These are phyloP conservation scores for Gallinago solitaria DNA, from an alignment of 2,797 vertebrate genomes.

Conservation along the genomic window DNA sequence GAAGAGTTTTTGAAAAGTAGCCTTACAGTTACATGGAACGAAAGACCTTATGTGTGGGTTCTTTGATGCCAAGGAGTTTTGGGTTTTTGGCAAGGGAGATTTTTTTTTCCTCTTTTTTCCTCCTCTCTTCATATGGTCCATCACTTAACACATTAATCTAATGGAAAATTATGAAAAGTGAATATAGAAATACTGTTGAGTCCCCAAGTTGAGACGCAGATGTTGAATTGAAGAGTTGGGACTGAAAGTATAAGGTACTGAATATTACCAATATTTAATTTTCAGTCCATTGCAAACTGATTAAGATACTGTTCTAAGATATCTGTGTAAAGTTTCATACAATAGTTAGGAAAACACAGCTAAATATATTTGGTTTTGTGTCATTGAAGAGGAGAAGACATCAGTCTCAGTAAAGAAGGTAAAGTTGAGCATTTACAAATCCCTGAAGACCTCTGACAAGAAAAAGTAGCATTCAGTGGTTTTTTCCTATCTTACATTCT, in stretches of 20 bases:
- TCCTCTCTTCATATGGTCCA: neutral
- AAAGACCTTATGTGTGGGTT: neutral
- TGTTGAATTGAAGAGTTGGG: neutral
- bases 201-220: neutral
- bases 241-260: neutral
- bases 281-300: neutral
- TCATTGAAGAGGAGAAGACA: neutral
- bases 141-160: neutral
- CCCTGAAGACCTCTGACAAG: neutral
- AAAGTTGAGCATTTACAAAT: neutral
- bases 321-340: neutral
- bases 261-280: neutral
- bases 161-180: neutral
- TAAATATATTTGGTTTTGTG: neutral
- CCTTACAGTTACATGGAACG: neutral
- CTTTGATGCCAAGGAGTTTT: neutral
- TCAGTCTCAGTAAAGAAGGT: neutral
- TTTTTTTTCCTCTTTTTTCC: neutral
- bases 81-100: neutral
- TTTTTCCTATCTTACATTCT: neutral
- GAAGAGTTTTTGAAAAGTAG: neutral
- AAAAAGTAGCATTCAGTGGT: neutral
- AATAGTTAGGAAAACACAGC: neutral
- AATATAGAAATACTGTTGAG: neutral
- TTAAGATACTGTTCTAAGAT: neutral